Base-by-base conservation (phyloP, 2,797 vertebrate species). In the Crocodylus rhombifer region DNA sequence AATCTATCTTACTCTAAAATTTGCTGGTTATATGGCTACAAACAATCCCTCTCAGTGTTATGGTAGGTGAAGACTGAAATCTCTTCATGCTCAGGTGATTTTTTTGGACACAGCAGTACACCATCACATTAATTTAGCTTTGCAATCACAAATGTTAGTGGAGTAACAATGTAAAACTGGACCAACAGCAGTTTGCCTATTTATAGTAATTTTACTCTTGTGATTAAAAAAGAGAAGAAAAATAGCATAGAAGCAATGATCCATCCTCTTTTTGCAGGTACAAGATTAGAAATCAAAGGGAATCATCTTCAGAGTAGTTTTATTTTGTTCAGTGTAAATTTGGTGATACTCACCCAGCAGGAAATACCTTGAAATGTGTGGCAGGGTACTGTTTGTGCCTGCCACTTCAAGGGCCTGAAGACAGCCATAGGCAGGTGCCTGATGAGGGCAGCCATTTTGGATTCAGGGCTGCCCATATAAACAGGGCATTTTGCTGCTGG, bases 291-390 rank as follows among this genome's bases (percentile, higher is more conserved):
- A 77, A 33, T 84, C 91, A 79, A 76, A 89, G 80, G 77, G 94
- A 89, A 78, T 74, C 58, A 76, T 93, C 87, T 55, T 86, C 76
- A 74, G 79, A 95, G 55, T 84, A 90, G 62, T 83, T 96, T 4
- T 0, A 91, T 61, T 92, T 71, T 96, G 92, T 67, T 67, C 33
- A 11, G 93, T 86, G 92, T 93, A 87, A 94, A 93, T 93, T 91
- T 94, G 92, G 69, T 95, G 76, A 55, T 93, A 82, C 88, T 91
- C 67, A 81, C 88, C 86, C 89, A 91, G 18, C 33, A 84, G 77
- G 92, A 94, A 93, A 87, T 18, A 89, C 36, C 14, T 91, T 92
- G 90, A 88, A 51, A 51, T 51, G 42, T 51, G 42, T 51, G 42
- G 42, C 42, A 51, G 42, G 42, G 9, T 10, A 51, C 42, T 51